Percentiles rank a stretch among this genome's conserved stretches.
phyloP scores from a whole-genome alignment of 2,797 vertebrate species.

The Girardinus metallicus region DNA sequence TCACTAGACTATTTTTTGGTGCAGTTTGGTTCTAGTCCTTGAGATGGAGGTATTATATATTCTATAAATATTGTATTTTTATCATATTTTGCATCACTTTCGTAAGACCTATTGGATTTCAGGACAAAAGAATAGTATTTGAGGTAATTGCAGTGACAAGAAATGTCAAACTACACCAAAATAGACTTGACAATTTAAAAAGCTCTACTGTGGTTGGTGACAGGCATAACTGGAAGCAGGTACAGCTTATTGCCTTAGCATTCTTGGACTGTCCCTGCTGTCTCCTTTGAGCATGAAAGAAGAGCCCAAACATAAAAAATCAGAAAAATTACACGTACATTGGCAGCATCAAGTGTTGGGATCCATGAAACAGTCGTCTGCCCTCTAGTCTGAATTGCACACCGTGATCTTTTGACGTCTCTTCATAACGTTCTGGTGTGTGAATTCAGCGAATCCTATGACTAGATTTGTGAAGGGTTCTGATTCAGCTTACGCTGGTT shows the following conservation, averaged over 20 bases:
- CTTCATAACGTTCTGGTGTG: slow-evolving; percentile 41
- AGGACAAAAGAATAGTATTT: background rate
- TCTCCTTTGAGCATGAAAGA: slow-evolving; percentile 16
- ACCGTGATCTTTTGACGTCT: slow-evolving; percentile 12
- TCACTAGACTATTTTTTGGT: background rate
- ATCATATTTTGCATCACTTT: background rate
- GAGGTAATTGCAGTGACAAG: background rate
- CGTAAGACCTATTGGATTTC: background rate
- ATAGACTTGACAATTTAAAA: background rate
- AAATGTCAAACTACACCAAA: background rate
- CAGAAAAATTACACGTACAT: slow-evolving; percentile 44
- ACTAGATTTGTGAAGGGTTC: slow-evolving; percentile 42
- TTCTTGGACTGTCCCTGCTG: background rate
- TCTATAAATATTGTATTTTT: background rate
- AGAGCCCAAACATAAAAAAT: slow-evolving; percentile 8
- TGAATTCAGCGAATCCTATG: slow-evolving; percentile 35
- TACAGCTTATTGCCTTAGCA: background rate
- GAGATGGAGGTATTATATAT: background rate
- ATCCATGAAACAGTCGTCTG: slow-evolving; percentile 24
- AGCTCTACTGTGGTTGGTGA: background rate
- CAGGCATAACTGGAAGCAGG: background rate
- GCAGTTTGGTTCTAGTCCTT: background rate
- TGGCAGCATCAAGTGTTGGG: slow-evolving; percentile 36
- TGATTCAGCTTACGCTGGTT: slow-evolving; percentile 9
- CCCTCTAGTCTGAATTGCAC: slow-evolving; percentile 34